Evolutionary conservation across 2,113 vertebrate genomes (phyloP).

Genomic region (Eonycteris spelaea): DNA sequence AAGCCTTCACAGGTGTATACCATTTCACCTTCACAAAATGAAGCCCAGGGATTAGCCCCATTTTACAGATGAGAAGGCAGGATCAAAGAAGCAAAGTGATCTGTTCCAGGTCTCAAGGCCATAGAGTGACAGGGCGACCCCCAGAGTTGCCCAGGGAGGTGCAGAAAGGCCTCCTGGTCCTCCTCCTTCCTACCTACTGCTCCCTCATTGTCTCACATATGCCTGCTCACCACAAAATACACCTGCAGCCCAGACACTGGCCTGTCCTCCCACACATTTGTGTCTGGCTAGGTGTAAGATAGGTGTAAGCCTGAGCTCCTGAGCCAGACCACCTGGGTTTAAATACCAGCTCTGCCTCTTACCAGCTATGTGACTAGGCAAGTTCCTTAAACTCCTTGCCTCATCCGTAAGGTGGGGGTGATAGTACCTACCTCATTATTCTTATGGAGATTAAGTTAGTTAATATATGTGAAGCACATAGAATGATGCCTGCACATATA

Average conservation of each 20-base stretch:
- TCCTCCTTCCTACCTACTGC: background rate
- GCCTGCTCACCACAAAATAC: background rate
- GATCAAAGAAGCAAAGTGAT: background rate
- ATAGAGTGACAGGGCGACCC: background rate
- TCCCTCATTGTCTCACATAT: background rate
- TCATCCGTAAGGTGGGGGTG: background rate
- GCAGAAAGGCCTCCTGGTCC: background rate
- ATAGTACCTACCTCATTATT: background rate
- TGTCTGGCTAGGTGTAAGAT: background rate
- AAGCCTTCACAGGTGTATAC: background rate
- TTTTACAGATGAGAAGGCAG: conserved; percentile 3
- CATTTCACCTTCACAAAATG: background rate
- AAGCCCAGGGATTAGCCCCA: background rate
- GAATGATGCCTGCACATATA: background rate
- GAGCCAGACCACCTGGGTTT: background rate
- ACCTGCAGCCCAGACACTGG: background rate
- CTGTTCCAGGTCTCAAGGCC: background rate
- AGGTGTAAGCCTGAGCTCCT: background rate
- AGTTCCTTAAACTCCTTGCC: conserved; percentile 31
- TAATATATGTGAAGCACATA: background rate
- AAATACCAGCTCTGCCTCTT: background rate
- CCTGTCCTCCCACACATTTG: background rate
- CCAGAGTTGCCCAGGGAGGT: background rate
- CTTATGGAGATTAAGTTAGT: background rate
- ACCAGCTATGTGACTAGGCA: background rate